A percentile compares a stretch with the other conserved stretches of the same genome.
Conservation (phyloP, 1,140 invertebrate species). For the Sinella curviseta region DNA sequence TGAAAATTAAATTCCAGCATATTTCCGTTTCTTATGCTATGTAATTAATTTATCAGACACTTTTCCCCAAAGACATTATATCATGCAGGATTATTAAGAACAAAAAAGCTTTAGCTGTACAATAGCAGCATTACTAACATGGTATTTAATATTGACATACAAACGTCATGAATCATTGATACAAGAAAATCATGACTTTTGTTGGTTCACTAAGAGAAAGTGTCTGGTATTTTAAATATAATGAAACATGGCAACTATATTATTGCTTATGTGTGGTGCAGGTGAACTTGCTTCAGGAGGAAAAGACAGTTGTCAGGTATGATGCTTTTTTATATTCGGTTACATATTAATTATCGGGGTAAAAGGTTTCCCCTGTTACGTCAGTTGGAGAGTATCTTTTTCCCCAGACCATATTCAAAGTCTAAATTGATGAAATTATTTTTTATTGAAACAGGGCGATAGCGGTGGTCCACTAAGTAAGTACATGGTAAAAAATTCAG, state of each 20-base stretch:
- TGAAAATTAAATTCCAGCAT: too few relatives aligned
- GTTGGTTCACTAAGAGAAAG: too few relatives aligned
- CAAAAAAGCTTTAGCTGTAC: too few relatives aligned
- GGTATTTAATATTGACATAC: too few relatives aligned
- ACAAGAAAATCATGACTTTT: too few relatives aligned
- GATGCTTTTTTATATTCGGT: not conserved
- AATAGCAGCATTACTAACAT: too few relatives aligned
- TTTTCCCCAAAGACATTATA: too few relatives aligned
- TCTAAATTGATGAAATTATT: not conserved
- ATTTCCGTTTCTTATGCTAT: too few relatives aligned
- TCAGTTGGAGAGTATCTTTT: not conserved
- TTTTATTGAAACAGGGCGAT: not conserved
- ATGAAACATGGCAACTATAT: not conserved
- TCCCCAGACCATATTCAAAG: not conserved
- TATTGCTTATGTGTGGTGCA: not conserved
- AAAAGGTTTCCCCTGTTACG: not conserved
- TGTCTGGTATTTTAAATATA: not conserved
- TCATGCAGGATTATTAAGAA: too few relatives aligned
- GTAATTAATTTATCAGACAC: too few relatives aligned
- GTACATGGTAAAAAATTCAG: not conserved
- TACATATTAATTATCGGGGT: not conserved
- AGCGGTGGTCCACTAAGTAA: constrained; percentile 17
- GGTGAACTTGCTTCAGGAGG: not conserved
- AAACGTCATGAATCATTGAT: too few relatives aligned
- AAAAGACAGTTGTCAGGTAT: constrained; percentile 31